A percentile compares a stretch with the other conserved stretches of the same genome.
These are phyloP conservation scores for Drosophila crucigera DNA, from an alignment of 2,888 invertebrate genomes.

Conservation along the genomic window DNA sequence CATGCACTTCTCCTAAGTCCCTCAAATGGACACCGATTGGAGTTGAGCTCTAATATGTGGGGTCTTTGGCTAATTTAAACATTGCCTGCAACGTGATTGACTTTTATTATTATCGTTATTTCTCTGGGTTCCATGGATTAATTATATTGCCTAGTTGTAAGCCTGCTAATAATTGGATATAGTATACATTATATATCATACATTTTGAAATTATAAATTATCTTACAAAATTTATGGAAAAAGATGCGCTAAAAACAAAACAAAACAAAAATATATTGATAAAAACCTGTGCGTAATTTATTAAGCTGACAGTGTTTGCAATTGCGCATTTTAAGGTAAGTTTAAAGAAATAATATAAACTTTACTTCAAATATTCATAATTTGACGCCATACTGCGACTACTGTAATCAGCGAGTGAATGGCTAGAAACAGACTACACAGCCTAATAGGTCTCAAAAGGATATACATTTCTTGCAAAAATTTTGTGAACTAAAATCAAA, in stretches of 20 bases:
- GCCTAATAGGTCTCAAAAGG: not conserved
- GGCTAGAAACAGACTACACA: not conserved
- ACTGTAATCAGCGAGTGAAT: not conserved
- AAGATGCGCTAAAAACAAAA: conserved; percentile 53
- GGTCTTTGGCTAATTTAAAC: not conserved
- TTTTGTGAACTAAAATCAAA: not conserved
- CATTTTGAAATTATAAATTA: conserved; percentile 21
- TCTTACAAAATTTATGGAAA: conserved; percentile 15
- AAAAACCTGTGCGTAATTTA: not conserved
- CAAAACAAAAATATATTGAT: not conserved
- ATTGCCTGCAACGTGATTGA: conserved; percentile 46
- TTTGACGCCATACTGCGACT: not conserved
- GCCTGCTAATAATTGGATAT: conserved; percentile 24
- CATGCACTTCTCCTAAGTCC: conserved; percentile 82
- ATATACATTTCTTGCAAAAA: not conserved
- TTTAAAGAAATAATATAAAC: too few species aligned
- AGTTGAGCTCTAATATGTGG: not conserved
- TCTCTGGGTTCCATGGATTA: conserved; percentile 39
- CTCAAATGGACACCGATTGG: not conserved
- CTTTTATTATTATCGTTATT: conserved; percentile 36
- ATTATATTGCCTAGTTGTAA: conserved; percentile 38
- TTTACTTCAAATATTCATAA: not conserved
- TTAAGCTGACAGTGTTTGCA: not conserved
- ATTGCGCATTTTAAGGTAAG: not conserved
- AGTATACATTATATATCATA: not conserved